Base-by-base conservation (phyloP, 37 sponge, comb jelly and placozoan genomes). In the Mnemiopsis leidyi region DNA sequence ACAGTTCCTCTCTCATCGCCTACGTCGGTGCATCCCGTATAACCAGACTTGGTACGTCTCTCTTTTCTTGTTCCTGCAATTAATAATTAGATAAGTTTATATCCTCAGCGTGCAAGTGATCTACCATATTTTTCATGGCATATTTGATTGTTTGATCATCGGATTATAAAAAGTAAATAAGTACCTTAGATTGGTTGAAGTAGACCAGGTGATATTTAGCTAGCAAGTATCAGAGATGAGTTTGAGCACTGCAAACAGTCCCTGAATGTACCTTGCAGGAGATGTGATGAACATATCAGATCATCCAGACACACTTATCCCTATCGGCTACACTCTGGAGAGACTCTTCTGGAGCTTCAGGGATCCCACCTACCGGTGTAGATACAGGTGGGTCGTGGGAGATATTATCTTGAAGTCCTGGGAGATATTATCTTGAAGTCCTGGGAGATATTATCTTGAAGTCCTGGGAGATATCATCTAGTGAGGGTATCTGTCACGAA, bases 331-430 rank as follows among this genome's bases (percentile, higher is more conserved):
- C 30, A 23, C 75, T 23, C 30, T 71, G 75, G 75, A 71, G 75
- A 71, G 75, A 71, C 5, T 71, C 2, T 71, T 71, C 30, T 71
- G 75, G 75, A 71, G 75, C 30, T 71, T 71, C 20, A 71, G 75
- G n/a, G 75, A 71, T 25, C 25, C 75, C 25, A 23, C 25, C 75
- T 71, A 71, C n/a, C 75, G 75, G n/a, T 71, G 75, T 25, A 71
- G 30, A 71, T 71, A 71, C 75, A 71, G 75, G 75, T 71, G n/a
- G n/a, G n/a, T n/a, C n/a, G n/a, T n/a, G n/a, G n/a, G n/a, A 71
- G 61, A 48, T 48, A 48, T 48, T 48, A 48, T 48, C 61, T 48
- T 48, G 61, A 18, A 48, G 61, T 48, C 5, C 61, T 18, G 61
- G 61, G 5, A 48, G 61, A 48, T 48, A 48, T 48, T 48, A 48